Evolutionary conservation across 2,888 invertebrate genomes (phyloP).

Genomic region (Microchrysa polita): DNA sequence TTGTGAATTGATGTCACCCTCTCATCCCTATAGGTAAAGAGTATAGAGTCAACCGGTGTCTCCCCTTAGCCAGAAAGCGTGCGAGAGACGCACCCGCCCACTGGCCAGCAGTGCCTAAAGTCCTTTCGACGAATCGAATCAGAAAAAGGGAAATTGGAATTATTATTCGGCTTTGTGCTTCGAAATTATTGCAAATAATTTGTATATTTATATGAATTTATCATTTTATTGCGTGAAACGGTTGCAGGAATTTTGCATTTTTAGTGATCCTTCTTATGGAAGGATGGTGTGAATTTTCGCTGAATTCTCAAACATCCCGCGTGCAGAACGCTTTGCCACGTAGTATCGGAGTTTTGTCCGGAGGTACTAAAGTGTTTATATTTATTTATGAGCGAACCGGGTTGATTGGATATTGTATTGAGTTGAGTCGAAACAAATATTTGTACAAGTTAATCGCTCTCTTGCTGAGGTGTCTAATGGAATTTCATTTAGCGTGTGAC

Average conservation of each 20-base stretch:
- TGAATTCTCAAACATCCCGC: neutral
- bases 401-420: neutral
- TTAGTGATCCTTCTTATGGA: no score
- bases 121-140: neutral
- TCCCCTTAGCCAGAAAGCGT: no score
- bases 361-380: no score
- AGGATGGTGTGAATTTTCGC: neutral
- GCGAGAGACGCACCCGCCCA: no score
- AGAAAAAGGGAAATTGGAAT: conserved; percentile 4
- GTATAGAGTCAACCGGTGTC: no score
- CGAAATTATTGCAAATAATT: conserved; percentile 4
- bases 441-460: conserved; percentile 1
- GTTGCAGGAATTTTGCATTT: conserved; percentile 1
- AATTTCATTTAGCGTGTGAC: no score
- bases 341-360: no score
- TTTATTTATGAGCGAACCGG: neutral
- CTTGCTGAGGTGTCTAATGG: neutral
- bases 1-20: no score
- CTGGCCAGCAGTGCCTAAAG: no score
- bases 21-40: no score
- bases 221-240: no score
- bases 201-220: neutral
- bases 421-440: neutral
- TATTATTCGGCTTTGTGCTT: neutral
- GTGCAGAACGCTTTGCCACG: neutral